Evolutionary conservation across 2,888 invertebrate genomes (phyloP).

Genomic region (Linnaemya vulpina): DNA sequence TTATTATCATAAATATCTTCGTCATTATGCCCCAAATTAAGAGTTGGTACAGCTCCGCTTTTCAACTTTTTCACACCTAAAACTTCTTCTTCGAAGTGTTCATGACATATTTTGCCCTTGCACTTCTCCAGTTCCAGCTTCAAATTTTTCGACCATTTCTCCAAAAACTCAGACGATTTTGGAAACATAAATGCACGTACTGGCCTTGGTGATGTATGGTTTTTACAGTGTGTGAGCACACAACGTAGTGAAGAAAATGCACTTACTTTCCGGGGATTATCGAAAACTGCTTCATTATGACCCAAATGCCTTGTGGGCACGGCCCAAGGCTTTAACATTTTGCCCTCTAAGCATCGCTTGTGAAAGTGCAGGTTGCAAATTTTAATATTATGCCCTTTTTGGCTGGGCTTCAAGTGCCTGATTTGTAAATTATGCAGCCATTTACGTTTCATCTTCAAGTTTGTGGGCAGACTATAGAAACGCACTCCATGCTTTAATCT

Average conservation of each 20-base stretch:
- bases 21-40: slow-evolving; percentile 78
- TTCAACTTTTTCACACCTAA: slow-evolving; percentile 77
- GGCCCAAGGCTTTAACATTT: slow-evolving; percentile 77
- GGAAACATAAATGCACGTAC: slow-evolving; percentile 79
- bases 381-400: slow-evolving; percentile 67
- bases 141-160: slow-evolving; percentile 78
- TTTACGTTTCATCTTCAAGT: slow-evolving; percentile 75
- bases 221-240: slow-evolving; percentile 76
- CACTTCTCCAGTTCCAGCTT: slow-evolving; percentile 75
- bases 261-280: slow-evolving; percentile 78
- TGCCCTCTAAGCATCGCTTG: slow-evolving; percentile 79
- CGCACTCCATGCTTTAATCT: slow-evolving; percentile 78
- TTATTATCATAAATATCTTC: slow-evolving; percentile 75
- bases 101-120: slow-evolving; percentile 77
- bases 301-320: slow-evolving; percentile 78
- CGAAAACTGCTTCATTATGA: slow-evolving; percentile 76
- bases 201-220: slow-evolving; percentile 74
- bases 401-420: slow-evolving; percentile 63
- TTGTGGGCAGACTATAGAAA: slow-evolving; percentile 76
- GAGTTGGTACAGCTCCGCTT: slow-evolving; percentile 78
- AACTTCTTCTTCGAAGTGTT: slow-evolving; percentile 77
- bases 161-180: slow-evolving; percentile 62
- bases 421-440: slow-evolving; percentile 79
- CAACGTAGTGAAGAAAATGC: slow-evolving; percentile 76
- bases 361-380: slow-evolving; percentile 79